A percentile compares a stretch with the other conserved stretches of the same genome.
Evolutionary conservation across 2,888 invertebrate species (phyloP).

Genomic region (Acleris literana): DNA sequence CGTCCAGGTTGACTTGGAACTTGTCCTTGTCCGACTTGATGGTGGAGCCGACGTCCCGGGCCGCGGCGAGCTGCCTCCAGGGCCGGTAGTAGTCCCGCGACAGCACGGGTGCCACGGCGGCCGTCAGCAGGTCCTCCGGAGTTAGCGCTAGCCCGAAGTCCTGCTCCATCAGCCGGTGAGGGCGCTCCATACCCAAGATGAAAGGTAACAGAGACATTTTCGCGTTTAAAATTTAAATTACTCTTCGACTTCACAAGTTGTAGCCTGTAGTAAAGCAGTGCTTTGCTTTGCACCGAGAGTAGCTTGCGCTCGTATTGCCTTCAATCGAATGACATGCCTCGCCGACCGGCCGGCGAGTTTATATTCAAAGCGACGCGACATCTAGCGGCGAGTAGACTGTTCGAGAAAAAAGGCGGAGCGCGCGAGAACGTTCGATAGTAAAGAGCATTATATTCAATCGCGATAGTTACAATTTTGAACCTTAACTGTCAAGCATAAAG

Average conservation of each 20-base stretch:
- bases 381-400: constrained; percentile 46
- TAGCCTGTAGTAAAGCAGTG: constrained; percentile 1
- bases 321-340: constrained; percentile 24
- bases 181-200: constrained; percentile 44
- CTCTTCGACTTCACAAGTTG: not conserved
- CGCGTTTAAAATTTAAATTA: not conserved
- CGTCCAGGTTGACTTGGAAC: constrained; percentile 87
- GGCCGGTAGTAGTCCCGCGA: constrained; percentile 62
- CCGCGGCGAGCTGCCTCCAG: constrained; percentile 65
- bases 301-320: constrained; percentile 21
- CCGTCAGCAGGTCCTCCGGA: constrained; percentile 67
- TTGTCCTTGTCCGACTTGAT: constrained; percentile 76
- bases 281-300: constrained; percentile 25
- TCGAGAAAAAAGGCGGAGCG: constrained; percentile 27
- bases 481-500: too few relatives aligned
- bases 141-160: constrained; percentile 72
- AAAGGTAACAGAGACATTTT: constrained; percentile 35
- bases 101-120: constrained; percentile 52
- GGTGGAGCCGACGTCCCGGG: constrained; percentile 74
- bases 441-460: constrained; percentile 1
- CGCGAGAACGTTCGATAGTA: too few relatives aligned
- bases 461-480: too few relatives aligned
- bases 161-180: constrained; percentile 67
- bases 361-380: constrained; percentile 34
- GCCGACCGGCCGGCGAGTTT: constrained; percentile 23